A percentile compares a stretch with the other conserved stretches of the same genome.
These are phyloP conservation scores for Staurois parvus DNA, from an alignment of 2,797 vertebrate species.

Conservation along the genomic window DNA sequence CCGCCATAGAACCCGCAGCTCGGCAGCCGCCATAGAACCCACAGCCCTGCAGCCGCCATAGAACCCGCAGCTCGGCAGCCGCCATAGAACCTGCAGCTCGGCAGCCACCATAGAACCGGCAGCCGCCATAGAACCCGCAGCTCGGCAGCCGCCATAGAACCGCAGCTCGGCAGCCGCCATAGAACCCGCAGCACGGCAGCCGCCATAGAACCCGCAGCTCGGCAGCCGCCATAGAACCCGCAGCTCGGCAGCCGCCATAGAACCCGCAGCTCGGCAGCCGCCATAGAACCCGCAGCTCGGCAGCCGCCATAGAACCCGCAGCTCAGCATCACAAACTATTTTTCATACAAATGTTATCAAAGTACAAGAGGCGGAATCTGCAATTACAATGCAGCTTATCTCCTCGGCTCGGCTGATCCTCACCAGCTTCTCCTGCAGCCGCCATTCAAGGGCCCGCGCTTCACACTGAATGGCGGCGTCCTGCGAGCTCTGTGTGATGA, in stretches of 20 bases:
- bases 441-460: conserved; percentile 48
- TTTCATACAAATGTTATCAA: conserved; percentile 62
- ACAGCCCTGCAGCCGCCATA: conserved; percentile 14
- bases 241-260: conserved; percentile 13
- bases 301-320: conserved; percentile 42
- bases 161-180: conserved; percentile 45
- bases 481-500: conserved; percentile 41
- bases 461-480: conserved; percentile 51
- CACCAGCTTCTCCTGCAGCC: conserved; percentile 40
- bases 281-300: conserved; percentile 34
- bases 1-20: conserved; percentile 44
- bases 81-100: no score
- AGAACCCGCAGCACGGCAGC: background rate
- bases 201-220: conserved; percentile 44
- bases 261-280: conserved; percentile 38
- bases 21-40: no score
- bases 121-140: no score
- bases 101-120: conserved; percentile 37
- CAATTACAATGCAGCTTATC: conserved; percentile 59
- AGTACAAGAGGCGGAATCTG: conserved; percentile 61
- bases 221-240: no score
- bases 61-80: conserved; percentile 42
- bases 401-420: conserved; percentile 49
- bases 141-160: conserved; percentile 29
- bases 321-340: conserved; percentile 52